These are phyloP conservation scores for Phymastichus coffea DNA, from an alignment of 1,140 invertebrate species.

Conservation along the genomic window DNA sequence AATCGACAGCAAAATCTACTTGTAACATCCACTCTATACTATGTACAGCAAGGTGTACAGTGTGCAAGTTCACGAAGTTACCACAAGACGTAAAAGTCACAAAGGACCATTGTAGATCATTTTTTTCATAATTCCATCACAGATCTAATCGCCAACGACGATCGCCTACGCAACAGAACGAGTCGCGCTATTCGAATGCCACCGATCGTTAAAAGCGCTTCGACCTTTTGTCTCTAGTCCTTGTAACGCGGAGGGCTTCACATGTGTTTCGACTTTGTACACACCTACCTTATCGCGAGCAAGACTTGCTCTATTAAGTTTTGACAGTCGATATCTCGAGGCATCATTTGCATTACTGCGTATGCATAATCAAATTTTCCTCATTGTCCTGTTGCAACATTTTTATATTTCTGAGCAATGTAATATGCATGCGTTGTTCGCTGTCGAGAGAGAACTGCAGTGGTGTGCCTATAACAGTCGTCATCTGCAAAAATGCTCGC, in stretches of 20 bases:
- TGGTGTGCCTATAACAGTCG: too few relatives aligned
- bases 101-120: constrained; percentile 48
- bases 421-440: too few relatives aligned
- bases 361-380: too few relatives aligned
- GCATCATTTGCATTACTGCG: background rate
- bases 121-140: constrained; percentile 39
- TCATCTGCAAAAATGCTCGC: too few relatives aligned
- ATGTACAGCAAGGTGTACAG: too few relatives aligned
- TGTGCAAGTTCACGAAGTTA: background rate
- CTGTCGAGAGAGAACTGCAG: too few relatives aligned
- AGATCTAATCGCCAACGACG: constrained; percentile 42
- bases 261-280: background rate
- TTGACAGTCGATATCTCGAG: background rate
- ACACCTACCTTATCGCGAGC: background rate
- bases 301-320: background rate
- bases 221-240: too few relatives aligned
- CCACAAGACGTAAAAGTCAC: constrained; percentile 38
- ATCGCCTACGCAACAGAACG: constrained; percentile 46
- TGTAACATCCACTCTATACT: too few relatives aligned
- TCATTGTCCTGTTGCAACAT: too few relatives aligned
- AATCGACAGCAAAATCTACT: too few relatives aligned
- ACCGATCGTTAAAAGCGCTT: constrained; percentile 31
- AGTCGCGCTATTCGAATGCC: background rate
- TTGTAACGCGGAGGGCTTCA: too few relatives aligned
- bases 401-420: too few relatives aligned